Evolutionary conservation across 2,888 invertebrate genomes (phyloP).

Genomic region (Polia nebulosa): DNA sequence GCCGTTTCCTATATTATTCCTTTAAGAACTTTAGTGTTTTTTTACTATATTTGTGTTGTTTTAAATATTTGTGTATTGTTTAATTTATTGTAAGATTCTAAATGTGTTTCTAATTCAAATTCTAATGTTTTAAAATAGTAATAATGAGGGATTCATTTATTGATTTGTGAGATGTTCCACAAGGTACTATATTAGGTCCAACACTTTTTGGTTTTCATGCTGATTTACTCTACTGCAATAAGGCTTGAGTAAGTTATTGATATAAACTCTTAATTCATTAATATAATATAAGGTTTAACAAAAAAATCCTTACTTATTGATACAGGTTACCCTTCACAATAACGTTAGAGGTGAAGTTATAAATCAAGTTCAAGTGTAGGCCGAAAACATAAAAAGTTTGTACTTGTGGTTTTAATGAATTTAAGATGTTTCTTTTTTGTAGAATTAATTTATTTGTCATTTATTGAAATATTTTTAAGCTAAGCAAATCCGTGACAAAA

Average conservation of each 20-base stretch:
- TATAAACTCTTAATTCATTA: too few relatives aligned
- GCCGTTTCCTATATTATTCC: background rate
- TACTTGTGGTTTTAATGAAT: slow-evolving; percentile 14
- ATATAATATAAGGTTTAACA: slow-evolving; percentile 11
- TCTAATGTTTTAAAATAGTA: background rate
- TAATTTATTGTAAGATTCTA: background rate
- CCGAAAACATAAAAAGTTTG: background rate
- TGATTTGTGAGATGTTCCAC: background rate
- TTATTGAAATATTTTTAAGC: too few relatives aligned
- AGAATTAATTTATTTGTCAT: too few relatives aligned
- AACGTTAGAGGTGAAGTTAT: slow-evolving; percentile 32
- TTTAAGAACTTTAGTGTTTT: background rate
- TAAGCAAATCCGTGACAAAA: too few relatives aligned
- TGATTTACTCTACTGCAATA: background rate
- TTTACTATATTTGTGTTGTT: background rate
- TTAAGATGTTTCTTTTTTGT: slow-evolving; percentile 8
- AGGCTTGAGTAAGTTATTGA: background rate
- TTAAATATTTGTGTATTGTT: background rate
- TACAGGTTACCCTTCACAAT: slow-evolving; percentile 26
- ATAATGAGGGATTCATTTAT: too few relatives aligned
- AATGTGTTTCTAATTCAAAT: background rate
- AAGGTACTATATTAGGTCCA: slow-evolving; percentile 25
- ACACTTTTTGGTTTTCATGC: background rate
- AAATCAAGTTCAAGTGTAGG: slow-evolving; percentile 27
- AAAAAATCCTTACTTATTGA: slow-evolving; percentile 17